Conservation (phyloP, 2,888 invertebrate genomes). For the Ischnus inquisitorius region DNA sequence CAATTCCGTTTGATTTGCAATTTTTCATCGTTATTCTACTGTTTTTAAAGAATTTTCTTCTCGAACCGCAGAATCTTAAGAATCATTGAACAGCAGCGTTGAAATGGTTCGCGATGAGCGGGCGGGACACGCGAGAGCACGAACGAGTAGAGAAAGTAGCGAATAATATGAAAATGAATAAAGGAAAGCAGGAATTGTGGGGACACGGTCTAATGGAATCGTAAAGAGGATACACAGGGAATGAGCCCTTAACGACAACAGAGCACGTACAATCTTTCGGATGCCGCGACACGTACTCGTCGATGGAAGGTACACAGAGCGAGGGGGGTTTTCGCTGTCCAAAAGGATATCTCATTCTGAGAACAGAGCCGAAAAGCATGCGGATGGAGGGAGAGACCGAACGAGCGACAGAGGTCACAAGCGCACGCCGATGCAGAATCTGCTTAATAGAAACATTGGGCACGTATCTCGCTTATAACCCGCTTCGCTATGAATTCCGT, state of each 20-base stretch:
- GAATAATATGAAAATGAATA: background rate
- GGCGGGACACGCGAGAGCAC: background rate
- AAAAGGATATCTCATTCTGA: constrained; percentile 19
- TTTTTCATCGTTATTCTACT: no score
- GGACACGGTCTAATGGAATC: constrained; percentile 15
- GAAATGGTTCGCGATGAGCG: no score
- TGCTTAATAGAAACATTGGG: constrained; percentile 66
- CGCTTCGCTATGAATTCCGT: constrained; percentile 62
- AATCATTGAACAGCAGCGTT: no score
- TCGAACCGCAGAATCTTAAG: no score
- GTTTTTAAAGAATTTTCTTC: no score
- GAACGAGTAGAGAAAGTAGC: background rate
- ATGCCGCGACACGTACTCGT: constrained; percentile 31
- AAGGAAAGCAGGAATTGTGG: background rate
- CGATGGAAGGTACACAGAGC: constrained; percentile 8
- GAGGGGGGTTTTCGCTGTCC: constrained; percentile 19
- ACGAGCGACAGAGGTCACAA: constrained; percentile 2
- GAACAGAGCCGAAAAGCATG: constrained; percentile 35
- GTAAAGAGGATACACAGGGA: constrained; percentile 1
- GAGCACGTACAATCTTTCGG: constrained; percentile 53
- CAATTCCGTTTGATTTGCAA: no score
- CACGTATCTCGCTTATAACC: constrained; percentile 63
- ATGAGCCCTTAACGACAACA: constrained; percentile 25
- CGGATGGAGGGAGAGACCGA: background rate
- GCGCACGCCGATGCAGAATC: constrained; percentile 10